These are phyloP conservation scores for Chymomyza amoena DNA, from an alignment of 2,888 invertebrate genomes.

Conservation along the genomic window DNA sequence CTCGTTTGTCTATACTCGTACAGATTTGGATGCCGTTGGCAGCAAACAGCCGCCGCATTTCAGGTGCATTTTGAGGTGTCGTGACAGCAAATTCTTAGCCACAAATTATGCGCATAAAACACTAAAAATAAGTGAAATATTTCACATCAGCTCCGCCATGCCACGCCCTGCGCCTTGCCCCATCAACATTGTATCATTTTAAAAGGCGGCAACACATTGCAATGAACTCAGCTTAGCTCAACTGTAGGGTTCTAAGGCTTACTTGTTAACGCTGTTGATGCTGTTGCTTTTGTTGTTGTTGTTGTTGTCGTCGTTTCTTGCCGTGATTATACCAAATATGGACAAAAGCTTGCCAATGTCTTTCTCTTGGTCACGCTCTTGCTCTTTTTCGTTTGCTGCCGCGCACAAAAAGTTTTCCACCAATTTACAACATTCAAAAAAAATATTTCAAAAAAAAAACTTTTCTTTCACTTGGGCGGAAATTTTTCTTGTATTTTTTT, in stretches of 20 bases:
- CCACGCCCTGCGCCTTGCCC: not conserved
- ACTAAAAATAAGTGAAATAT: conserved; percentile 65
- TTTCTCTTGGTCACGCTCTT: not conserved
- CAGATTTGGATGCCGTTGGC: conserved; percentile 6
- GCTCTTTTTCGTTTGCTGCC: not conserved
- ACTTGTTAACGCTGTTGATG: too few relatives aligned
- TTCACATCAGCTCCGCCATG: not conserved
- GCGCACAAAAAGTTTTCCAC: not conserved
- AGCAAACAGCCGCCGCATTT: conserved; percentile 26
- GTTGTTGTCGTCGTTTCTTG: conserved; percentile 15
- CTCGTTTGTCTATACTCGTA: conserved; percentile 15
- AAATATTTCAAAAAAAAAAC: not conserved
- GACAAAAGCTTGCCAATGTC: not conserved
- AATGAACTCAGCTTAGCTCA: not conserved
- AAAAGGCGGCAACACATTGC: conserved; percentile 24
- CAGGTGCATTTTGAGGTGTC: conserved; percentile 72
- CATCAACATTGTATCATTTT: not conserved
- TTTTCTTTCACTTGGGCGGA: not conserved
- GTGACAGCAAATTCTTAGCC: conserved; percentile 63
- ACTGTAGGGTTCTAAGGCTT: not conserved
- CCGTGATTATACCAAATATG: not conserved
- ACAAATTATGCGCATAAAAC: conserved; percentile 62
- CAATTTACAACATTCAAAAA: not conserved
- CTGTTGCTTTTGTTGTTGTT: conserved; percentile 3
- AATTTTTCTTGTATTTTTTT: not conserved